These are phyloP conservation scores for Eledone cirrhosa DNA, from an alignment of 2,888 invertebrate genomes.

Conservation along the genomic window DNA sequence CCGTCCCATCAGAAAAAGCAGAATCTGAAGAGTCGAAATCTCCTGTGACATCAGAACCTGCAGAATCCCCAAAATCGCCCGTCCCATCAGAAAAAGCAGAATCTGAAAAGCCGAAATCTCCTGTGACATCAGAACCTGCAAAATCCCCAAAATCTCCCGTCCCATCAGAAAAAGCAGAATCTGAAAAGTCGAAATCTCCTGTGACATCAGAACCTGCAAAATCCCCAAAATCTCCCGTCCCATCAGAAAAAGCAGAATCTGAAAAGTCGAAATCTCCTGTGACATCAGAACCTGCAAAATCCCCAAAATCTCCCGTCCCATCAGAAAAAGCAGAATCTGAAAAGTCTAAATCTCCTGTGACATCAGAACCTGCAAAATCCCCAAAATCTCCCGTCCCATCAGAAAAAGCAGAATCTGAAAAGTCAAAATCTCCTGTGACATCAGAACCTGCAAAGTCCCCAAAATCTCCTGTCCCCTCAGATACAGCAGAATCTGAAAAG, in stretches of 20 bases:
- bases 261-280: not conserved
- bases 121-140: not conserved
- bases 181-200: not conserved
- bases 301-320: not conserved
- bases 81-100: not conserved
- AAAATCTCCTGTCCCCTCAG: not conserved
- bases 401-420: too few relatives aligned
- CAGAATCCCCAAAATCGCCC: not conserved
- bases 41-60: not conserved
- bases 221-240: not conserved
- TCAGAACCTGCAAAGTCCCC: not conserved
- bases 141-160: not conserved
- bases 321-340: too few relatives aligned
- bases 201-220: not conserved
- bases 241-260: not conserved
- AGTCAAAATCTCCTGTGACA: not conserved
- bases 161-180: not conserved
- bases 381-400: too few relatives aligned
- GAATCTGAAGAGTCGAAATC: not conserved
- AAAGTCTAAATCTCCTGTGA: too few relatives aligned
- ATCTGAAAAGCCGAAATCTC: not conserved
- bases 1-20: not conserved
- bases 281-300: not conserved
- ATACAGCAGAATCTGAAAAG: slow-evolving; percentile 14
- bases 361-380: too few relatives aligned